phyloP scores from a whole-genome alignment of 2,888 invertebrate genomes.

The Protonemura montana region DNA sequence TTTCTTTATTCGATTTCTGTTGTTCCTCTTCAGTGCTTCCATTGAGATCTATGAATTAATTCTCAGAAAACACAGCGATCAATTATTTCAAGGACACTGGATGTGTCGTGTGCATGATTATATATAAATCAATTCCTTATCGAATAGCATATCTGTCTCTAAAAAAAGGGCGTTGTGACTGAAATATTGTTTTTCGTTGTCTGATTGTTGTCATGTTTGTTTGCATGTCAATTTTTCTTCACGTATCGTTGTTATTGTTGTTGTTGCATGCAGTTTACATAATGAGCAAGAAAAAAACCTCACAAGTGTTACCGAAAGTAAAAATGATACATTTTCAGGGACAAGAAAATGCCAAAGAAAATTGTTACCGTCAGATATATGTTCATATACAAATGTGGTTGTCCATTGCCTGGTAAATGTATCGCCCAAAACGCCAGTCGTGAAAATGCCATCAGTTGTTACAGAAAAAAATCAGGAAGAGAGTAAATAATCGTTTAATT shows the following conservation, averaged over 20 bases:
- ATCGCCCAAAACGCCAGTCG: too few relatives aligned
- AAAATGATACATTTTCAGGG: too few relatives aligned
- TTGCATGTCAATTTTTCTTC: too few relatives aligned
- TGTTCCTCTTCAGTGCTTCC: background rate
- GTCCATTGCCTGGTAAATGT: background rate
- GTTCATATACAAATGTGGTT: background rate
- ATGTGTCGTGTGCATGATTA: background rate
- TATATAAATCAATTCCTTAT: background rate
- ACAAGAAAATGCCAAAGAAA: too few relatives aligned
- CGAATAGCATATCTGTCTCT: too few relatives aligned
- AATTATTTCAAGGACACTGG: background rate
- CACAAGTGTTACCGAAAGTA: too few relatives aligned
- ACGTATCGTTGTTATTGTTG: too few relatives aligned
- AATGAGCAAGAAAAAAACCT: too few relatives aligned
- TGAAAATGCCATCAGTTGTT: background rate
- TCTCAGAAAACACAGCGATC: background rate
- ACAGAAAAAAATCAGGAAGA: conserved; percentile 12
- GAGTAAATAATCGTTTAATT: conserved; percentile 4
- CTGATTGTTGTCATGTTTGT: too few relatives aligned
- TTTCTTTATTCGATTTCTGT: conserved; percentile 7
- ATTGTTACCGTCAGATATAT: background rate
- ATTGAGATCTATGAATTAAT: background rate
- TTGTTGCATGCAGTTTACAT: too few relatives aligned
- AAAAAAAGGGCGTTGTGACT: too few relatives aligned
- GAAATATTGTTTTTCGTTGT: too few relatives aligned